Conservation (phyloP, 2,113 vertebrate genomes). For the Saiga tatarica region DNA sequence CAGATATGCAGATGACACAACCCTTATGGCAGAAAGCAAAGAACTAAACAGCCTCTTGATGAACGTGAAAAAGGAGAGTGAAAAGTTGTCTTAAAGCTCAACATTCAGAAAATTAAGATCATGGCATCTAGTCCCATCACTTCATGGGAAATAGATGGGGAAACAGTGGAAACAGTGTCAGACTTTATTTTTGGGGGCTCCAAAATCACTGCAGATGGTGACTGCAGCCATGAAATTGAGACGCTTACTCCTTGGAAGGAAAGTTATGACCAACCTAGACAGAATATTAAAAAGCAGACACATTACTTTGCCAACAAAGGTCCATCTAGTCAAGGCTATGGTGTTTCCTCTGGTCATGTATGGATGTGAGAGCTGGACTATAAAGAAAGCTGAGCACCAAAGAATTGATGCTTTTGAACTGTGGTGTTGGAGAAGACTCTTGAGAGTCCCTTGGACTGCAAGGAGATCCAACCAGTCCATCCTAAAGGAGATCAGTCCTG, state of each 20-base stretch:
- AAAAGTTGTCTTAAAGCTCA: not conserved
- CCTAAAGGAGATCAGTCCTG: not conserved
- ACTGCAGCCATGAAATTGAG: not conserved
- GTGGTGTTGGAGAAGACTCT: not conserved
- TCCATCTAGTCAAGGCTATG: not conserved
- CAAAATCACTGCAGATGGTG: not conserved
- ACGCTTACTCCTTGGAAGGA: not conserved
- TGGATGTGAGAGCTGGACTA: not conserved
- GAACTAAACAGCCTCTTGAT: not conserved
- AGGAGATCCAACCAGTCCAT: not conserved
- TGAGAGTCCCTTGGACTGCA: not conserved
- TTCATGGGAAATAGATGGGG: not conserved
- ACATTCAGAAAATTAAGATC: not conserved
- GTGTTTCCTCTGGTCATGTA: not conserved
- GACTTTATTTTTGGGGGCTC: not conserved
- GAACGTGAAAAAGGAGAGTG: not conserved
- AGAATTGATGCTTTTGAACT: not conserved
- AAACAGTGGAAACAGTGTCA: not conserved
- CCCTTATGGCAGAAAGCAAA: not conserved
- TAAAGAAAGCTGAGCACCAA: not conserved
- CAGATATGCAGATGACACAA: not conserved
- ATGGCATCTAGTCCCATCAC: rapidly evolving
- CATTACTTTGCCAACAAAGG: not conserved
- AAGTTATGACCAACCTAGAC: not conserved
- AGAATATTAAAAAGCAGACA: not conserved